Conservation (phyloP, 2,113 vertebrate species). For the Oxyruncus cristatus region DNA sequence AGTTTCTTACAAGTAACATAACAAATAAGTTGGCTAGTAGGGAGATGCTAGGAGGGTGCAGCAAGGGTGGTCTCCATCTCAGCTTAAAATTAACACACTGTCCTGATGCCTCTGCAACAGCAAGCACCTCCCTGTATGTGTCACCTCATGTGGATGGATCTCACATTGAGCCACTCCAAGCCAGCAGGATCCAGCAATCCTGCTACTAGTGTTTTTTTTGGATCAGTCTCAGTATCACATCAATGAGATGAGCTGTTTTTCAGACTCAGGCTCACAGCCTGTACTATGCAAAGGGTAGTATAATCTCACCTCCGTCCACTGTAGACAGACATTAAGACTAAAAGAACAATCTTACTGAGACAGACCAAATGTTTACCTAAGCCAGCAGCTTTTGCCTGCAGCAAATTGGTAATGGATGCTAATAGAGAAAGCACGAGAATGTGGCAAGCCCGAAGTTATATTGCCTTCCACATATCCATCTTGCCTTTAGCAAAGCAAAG, state of each 20-base stretch:
- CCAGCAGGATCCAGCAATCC: not conserved
- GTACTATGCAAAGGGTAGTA: not conserved
- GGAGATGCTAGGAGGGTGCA: not conserved
- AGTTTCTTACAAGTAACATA: not conserved
- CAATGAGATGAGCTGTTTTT: not conserved
- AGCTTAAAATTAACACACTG: not conserved
- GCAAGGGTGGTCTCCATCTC: not conserved
- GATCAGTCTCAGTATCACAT: not conserved
- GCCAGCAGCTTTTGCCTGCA: not conserved
- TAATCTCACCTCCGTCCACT: not conserved
- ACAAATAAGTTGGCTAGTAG: not conserved
- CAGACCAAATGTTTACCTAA: not conserved
- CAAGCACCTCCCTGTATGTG: not conserved
- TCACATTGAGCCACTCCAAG: accelerated
- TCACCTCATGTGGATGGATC: accelerated
- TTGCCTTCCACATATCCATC: not conserved
- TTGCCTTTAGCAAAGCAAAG: not conserved
- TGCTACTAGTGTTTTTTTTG: not conserved
- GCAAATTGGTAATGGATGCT: not conserved
- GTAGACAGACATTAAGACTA: not conserved
- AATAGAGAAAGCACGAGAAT: not conserved
- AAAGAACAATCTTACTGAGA: not conserved
- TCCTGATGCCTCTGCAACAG: not conserved
- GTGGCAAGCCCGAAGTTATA: not conserved
- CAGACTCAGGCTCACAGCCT: not conserved